phyloP scores from a whole-genome alignment of 2,113 vertebrate species.

The Ameiurus melas region DNA sequence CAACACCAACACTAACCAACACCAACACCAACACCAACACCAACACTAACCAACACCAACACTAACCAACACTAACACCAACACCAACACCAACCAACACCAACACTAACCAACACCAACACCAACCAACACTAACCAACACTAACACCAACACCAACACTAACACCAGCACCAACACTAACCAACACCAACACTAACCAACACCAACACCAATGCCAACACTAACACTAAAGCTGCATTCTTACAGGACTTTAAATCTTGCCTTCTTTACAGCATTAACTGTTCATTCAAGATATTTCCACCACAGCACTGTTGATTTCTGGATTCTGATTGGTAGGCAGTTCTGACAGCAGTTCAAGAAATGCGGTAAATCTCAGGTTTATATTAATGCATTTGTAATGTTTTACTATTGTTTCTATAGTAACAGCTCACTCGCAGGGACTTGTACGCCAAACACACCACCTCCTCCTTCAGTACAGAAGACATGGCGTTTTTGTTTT shows the following conservation, averaged over 20 bases:
- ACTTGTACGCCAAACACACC: not conserved
- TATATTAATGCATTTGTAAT: not conserved
- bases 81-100: no score
- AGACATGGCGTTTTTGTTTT: not conserved
- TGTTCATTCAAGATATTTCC: not conserved
- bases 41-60: no score
- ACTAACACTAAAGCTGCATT: not conserved
- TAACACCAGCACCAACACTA: not conserved
- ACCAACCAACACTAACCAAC: no score
- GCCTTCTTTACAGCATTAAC: not conserved
- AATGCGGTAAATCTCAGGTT: not conserved
- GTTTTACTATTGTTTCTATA: not conserved
- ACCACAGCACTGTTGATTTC: not conserved
- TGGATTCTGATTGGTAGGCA: not conserved
- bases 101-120: not conserved
- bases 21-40: no score
- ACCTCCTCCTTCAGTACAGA: not conserved
- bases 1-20: no score
- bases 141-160: not conserved
- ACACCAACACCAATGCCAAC: not conserved
- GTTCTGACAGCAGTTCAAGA: not conserved
- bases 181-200: not conserved
- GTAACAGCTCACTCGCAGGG: not conserved
- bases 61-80: not conserved
- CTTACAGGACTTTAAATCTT: not conserved